Conservation (phyloP, 2,113 vertebrate genomes). For the Miniopterus natalensis region DNA sequence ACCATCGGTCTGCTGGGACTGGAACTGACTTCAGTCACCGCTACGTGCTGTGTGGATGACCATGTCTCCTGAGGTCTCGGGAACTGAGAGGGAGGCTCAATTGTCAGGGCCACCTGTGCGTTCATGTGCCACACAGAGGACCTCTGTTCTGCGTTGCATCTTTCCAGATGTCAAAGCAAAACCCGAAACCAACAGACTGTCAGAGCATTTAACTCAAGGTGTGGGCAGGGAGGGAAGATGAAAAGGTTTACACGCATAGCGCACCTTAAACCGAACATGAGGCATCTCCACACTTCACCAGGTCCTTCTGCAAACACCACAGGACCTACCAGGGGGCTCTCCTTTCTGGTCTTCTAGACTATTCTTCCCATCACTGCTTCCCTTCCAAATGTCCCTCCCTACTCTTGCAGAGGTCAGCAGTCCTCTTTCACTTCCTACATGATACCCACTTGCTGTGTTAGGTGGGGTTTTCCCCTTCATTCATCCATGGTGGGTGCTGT, state of each 20-base stretch:
- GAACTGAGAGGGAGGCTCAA: neutral
- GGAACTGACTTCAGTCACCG: fast-evolving
- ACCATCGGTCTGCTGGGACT: neutral
- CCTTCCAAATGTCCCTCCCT: neutral
- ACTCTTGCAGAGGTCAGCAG: fast-evolving
- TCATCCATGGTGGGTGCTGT: fast-evolving
- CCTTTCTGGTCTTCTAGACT: neutral
- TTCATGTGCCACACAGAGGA: neutral
- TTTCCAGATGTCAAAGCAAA: neutral
- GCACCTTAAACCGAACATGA: fast-evolving
- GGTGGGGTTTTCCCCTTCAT: fast-evolving
- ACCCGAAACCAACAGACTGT: neutral
- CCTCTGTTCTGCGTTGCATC: neutral
- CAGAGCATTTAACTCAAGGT: neutral
- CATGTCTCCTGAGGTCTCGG: neutral
- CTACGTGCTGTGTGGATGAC: neutral
- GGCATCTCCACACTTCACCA: fast-evolving
- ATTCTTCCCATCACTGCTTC: neutral
- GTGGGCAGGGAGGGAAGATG: neutral
- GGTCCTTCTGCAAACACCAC: fast-evolving
- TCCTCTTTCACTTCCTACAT: neutral
- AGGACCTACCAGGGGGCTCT: neutral
- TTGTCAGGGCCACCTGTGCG: neutral
- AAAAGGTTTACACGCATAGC: neutral
- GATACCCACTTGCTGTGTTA: fast-evolving